phyloP scores from a whole-genome alignment of 1,140 invertebrate genomes.

The Papilio helenus region DNA sequence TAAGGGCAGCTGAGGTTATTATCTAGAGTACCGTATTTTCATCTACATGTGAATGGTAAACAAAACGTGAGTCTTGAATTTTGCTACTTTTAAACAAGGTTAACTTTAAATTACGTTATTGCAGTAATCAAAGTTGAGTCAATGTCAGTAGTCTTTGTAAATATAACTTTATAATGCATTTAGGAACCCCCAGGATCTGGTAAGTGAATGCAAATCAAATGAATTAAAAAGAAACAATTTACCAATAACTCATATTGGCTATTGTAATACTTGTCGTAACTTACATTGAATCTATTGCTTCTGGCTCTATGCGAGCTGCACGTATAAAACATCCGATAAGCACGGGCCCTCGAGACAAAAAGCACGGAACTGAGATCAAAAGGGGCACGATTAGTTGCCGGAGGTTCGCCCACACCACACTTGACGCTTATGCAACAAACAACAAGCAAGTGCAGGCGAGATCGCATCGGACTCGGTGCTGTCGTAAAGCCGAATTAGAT shows the following conservation, averaged over 20 bases:
- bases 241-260: neutral
- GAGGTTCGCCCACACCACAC: conserved; percentile 46
- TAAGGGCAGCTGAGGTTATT: conserved; percentile 60
- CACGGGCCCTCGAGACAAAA: conserved; percentile 22
- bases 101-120: neutral
- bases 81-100: neutral
- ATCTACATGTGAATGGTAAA: conserved; percentile 1
- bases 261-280: conserved; percentile 12
- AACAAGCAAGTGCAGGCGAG: conserved; percentile 43
- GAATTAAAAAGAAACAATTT: neutral
- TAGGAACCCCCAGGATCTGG: neutral
- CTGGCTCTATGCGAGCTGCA: neutral
- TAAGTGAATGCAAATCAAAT: neutral
- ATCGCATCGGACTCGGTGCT: conserved; percentile 48
- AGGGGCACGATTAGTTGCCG: conserved; percentile 22
- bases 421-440: conserved; percentile 55
- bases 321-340: conserved; percentile 30
- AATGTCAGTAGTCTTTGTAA: neutral
- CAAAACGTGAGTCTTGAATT: neutral
- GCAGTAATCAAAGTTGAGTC: neutral
- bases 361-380: conserved; percentile 33
- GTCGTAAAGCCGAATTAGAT: conserved; percentile 53
- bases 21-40: conserved; percentile 47
- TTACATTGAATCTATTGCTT: conserved; percentile 16
- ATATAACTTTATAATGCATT: neutral